Base-by-base conservation (phyloP, 1,140 invertebrate species). In the Thaumetopoea pityocampa region DNA sequence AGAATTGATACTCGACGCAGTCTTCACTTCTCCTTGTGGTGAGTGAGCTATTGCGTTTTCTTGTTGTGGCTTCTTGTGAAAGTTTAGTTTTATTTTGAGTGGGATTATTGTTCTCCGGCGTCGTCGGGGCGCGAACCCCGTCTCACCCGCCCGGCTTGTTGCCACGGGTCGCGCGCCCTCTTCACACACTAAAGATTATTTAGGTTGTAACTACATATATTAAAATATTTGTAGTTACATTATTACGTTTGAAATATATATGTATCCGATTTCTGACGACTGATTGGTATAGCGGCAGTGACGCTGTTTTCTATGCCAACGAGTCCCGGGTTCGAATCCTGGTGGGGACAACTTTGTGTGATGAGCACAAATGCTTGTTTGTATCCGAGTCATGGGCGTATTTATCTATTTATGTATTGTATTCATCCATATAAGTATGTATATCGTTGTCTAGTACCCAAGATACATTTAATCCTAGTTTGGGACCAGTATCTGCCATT, bases 81-180 rank as follows among this genome's bases (percentile, higher is more conserved):
- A 54, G 66, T 66, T 65, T 67, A 68, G 64, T 67, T 64, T 69
- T 68, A 67, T 61, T 61, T 68, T 45, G 67, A 62, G 63, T 67
- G 65, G 57, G 61, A 51, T 67, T 42, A 52, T 30, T 53, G n/a
- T n/a, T n/a, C n/a, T n/a, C n/a, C n/a, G 73, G 69, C 73, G 73
- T 62, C 73, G 56, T 37, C 46, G 45, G 38, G 74, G 70, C 71
- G 70, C 60, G 67, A 45, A 49, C 44, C 38, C 47, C 52, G 65
- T 63, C 64, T 58, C 65, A 65, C 34, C 63, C 42, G 45, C 51
- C 35, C 48, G 56, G 63, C 65, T 61, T 67, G 51, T 55, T 59
- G 49, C 37, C 50, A 32, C 26, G 19, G 15, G 33, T 14, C 33
- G 11, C 37, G 28, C 18, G 28, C 32, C 14, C 27, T 19, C 40